Evolutionary conservation across 1,140 invertebrate genomes (phyloP).

Genomic region (Drosophila nigromelanica): DNA sequence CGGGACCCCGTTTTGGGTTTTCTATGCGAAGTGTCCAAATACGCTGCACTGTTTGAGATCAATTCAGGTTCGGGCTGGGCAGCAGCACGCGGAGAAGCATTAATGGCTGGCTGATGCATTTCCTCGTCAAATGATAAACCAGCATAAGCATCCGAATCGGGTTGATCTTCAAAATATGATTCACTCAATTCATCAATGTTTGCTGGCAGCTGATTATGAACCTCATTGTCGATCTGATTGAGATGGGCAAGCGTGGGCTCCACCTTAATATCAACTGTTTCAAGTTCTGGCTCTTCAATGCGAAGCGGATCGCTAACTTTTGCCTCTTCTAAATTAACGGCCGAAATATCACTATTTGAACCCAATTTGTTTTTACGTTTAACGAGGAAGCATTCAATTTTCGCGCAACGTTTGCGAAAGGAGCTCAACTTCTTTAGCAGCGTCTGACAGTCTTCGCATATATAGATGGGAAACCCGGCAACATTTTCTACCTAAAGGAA

Average conservation of each 20-base stretch:
- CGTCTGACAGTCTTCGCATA: conserved; percentile 52
- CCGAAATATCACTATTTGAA: neutral
- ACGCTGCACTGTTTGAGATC: conserved; percentile 1
- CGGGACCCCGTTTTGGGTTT: conserved; percentile 9
- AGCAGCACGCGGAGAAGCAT: neutral
- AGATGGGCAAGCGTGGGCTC: neutral
- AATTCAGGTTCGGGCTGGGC: neutral
- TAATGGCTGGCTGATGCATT: neutral
- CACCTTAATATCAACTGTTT: conserved; percentile 4
- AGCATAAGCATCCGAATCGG: conserved; percentile 10
- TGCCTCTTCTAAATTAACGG: neutral
- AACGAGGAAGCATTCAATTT: conserved; percentile 54
- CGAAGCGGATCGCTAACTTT: conserved; percentile 47
- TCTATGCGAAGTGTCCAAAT: neutral
- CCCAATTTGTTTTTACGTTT: conserved; percentile 36
- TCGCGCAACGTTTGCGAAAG: conserved; percentile 60
- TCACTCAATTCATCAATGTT: neutral
- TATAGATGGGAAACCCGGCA: conserved; percentile 34
- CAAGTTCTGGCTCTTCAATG: conserved; percentile 11
- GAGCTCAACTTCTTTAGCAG: conserved; percentile 45
- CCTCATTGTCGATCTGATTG: neutral
- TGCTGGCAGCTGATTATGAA: neutral
- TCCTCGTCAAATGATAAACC: neutral
- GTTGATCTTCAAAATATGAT: neutral
- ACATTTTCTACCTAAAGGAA: conserved; percentile 48